Base-by-base conservation (phyloP, 1,140 invertebrate species). In the Coboldia fuscipes region DNA sequence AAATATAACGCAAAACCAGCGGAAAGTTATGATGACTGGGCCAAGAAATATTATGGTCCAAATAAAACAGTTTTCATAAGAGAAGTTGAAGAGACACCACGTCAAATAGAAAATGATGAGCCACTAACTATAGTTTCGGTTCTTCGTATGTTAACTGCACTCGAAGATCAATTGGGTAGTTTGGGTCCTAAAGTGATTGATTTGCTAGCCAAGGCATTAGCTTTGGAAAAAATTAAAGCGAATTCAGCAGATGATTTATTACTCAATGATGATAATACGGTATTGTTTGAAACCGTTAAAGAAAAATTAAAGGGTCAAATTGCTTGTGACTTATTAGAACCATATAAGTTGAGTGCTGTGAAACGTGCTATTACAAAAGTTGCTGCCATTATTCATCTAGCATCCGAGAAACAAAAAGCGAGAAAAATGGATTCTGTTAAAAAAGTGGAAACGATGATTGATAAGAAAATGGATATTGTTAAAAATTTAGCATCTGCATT, bases 301-400 rank as follows among this genome's bases (percentile, higher is more conserved):
- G 80, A 85, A 46, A 84, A 83, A 50, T 54, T 86, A 10, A 81
- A 79, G 54, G 81, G 80, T 23, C 74, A 79, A 34, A 50, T 79
- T 21, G 21, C 21, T 8, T 12, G 8, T 14, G 30, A 16, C 13
- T 12, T 32, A 10, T 7, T 32, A 6, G 30, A 32, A n/a, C 10
- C 10, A n/a, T n/a, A 55, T 42, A 54, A 53, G 46, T 42, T 54
- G 29, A 44, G 45, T 28, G 50, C 51, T 30, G 51, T 51, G 18
- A 55, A 55, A 42, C 48, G 46, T 37, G 46, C 54, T 37, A 65
- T 71, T 39, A 66, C 70, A 46, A 71, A 75, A 42, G 72, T 70
- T 30, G 73, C 74, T 8, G 61, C 65, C 35, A 49, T 75, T 29
- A 52, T 78, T 37, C 72, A 76, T 46, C 65, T 66, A 39, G 67